phyloP scores from a whole-genome alignment of 1,140 invertebrate genomes.

The Anastatus disparis region DNA sequence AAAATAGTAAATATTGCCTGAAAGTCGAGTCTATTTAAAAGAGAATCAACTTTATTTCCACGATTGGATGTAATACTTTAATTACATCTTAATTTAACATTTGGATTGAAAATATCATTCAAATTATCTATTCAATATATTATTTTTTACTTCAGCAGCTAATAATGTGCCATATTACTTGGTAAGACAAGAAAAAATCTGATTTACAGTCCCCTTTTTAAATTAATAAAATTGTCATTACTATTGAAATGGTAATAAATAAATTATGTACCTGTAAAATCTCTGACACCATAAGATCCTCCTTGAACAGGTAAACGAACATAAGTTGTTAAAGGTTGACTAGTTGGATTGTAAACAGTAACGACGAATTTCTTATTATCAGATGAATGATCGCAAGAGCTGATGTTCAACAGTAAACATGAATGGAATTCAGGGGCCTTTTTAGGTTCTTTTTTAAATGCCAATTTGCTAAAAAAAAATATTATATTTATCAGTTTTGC shows the following conservation, averaged over 20 bases:
- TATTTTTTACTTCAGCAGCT: too few relatives aligned
- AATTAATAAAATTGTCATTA: background rate
- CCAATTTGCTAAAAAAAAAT: slow-evolving; percentile 48
- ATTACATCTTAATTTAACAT: too few relatives aligned
- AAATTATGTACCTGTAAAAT: slow-evolving; percentile 67
- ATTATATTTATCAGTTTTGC: background rate
- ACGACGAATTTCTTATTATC: slow-evolving; percentile 72
- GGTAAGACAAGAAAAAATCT: too few relatives aligned
- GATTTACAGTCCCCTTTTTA: too few relatives aligned
- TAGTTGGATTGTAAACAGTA: slow-evolving; percentile 85
- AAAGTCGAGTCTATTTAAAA: too few relatives aligned
- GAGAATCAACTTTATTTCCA: too few relatives aligned
- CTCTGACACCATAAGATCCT: slow-evolving; percentile 72
- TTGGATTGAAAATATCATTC: too few relatives aligned
- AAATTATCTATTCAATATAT: too few relatives aligned
- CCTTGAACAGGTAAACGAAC: slow-evolving; percentile 78
- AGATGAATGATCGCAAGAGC: slow-evolving; percentile 74
- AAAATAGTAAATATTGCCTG: background rate
- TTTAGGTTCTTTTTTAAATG: slow-evolving; percentile 9
- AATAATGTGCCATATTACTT: too few relatives aligned
- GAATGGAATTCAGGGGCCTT: slow-evolving; percentile 59
- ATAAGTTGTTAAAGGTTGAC: slow-evolving; percentile 72
- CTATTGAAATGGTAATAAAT: slow-evolving; percentile 7
- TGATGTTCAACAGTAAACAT: slow-evolving; percentile 76
- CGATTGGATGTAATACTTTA: too few relatives aligned